A percentile compares a stretch with the other conserved stretches of the same genome.
Conservation (phyloP, 2,113 vertebrate species). For the Perca flavescens region DNA sequence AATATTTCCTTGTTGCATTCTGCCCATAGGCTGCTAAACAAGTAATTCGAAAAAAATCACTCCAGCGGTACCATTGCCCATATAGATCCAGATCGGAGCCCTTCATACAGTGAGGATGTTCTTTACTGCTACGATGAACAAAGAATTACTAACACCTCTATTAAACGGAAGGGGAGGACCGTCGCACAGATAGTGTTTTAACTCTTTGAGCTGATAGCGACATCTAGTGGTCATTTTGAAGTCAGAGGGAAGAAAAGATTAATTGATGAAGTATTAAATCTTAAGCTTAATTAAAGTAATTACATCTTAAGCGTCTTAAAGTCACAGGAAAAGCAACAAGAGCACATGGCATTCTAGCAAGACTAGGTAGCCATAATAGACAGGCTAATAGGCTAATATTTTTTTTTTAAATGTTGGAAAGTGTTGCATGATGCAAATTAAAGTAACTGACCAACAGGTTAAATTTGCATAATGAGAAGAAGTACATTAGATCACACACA, state of each 20-base stretch:
- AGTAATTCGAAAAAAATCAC: neutral
- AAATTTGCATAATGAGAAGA: neutral
- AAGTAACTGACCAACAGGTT: neutral
- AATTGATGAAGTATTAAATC: too few species aligned
- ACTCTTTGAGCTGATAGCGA: slow-evolving; percentile 35
- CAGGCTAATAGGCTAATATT: too few species aligned
- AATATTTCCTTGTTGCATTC: slow-evolving; percentile 44
- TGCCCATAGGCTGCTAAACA: slow-evolving; percentile 14
- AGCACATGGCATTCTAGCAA: neutral
- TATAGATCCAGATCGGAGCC: neutral
- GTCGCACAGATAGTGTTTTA: neutral
- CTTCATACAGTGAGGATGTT: neutral
- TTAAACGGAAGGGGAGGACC: slow-evolving; percentile 56
- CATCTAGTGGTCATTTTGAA: slow-evolving; percentile 51
- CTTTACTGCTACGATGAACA: slow-evolving; percentile 53
- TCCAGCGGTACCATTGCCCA: slow-evolving; percentile 11
- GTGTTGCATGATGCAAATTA: neutral
- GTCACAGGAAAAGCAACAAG: neutral
- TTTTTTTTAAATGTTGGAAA: neutral
- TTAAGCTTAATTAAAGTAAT: neutral
- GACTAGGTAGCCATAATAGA: neutral
- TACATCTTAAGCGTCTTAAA: neutral
- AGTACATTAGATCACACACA: neutral
- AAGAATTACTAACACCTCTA: slow-evolving; percentile 44
- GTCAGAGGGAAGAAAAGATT: neutral